Base-by-base conservation (phyloP, 92 coral and sea anemone genomes). In the Chrysogorgia sp. region DNA sequence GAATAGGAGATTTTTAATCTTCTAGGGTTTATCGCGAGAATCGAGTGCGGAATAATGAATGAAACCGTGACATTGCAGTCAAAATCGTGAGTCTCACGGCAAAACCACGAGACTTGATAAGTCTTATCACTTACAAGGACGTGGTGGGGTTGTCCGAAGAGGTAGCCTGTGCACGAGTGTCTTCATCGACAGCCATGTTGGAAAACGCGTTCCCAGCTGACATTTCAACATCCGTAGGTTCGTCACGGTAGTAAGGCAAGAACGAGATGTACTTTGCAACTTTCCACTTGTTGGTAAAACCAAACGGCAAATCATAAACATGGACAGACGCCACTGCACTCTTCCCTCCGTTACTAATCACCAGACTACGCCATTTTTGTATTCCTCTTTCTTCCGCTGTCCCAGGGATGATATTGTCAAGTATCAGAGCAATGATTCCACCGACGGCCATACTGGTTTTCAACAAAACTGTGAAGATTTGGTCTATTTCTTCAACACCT, bases 391-490 rank as follows among this genome's bases (percentile, higher is more conserved):
- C 97, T 81, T 90, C 91, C 12, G 79, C 34, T 10, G 97, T 92
- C 0, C 97, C 97, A 35, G 97, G 97, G 52, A 92, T 92, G 59
- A 92, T 88, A 86, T 92, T 92, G 83, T 92, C 97, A 75, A 92
- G 82, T 17, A 92, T 58, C 59, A 90, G 69, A 13, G 92, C 97
- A 58, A 80, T 60, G 10, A 86, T 45, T 10, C 97, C 94, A 22
- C 96, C 97, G 20, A 93, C 96, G 23, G 96, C 96, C 89, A 91
- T 93, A 63, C 89, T 93, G 24, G 97, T 93, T 68, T 82, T 78
- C 61, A 93, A 83, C 86, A 93, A 88, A 28, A 93, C 96, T 25
- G 84, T 84, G 14, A 93, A 58, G 10, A 93, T 88, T 77, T 93
- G 96, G 83, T 93, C 92, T 1, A 90, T 58, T 77, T 88, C 97